These are phyloP conservation scores for Neofelis nebulosa DNA, from an alignment of 2,113 vertebrate genomes.

Conservation along the genomic window DNA sequence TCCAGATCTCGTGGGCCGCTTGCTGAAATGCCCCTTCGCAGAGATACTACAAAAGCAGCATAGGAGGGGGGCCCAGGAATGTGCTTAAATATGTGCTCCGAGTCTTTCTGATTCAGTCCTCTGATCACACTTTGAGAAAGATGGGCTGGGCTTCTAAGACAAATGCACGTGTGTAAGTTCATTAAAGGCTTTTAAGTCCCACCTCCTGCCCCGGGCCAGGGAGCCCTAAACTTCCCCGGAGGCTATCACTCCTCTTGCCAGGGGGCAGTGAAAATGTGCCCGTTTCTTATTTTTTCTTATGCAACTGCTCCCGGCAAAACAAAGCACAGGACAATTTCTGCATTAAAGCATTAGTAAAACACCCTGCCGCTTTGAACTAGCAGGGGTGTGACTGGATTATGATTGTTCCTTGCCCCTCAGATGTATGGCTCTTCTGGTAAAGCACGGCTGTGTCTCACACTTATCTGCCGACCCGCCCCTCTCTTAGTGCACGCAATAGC, in stretches of 20 bases:
- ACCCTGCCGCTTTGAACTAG: neutral
- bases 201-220: neutral
- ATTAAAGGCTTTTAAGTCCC: neutral
- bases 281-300: neutral
- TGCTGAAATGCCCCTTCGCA: neutral
- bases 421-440: neutral
- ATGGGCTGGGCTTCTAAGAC: neutral
- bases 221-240: neutral
- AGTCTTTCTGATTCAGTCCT: rapidly evolving
- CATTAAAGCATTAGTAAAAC: neutral
- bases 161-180: neutral
- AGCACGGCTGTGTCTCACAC: too few relatives aligned
- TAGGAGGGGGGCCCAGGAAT: neutral
- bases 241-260: neutral
- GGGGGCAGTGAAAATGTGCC: neutral
- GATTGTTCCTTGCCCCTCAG: neutral
- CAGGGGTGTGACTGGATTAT: neutral
- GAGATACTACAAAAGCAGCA: neutral
- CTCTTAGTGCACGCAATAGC: neutral
- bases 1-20: neutral
- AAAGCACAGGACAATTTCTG: neutral
- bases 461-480: neutral
- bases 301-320: neutral
- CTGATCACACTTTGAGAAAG: neutral
- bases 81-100: rapidly evolving